Conservation (phyloP, 2,113 vertebrate genomes). For the Sceloporus tristichus region DNA sequence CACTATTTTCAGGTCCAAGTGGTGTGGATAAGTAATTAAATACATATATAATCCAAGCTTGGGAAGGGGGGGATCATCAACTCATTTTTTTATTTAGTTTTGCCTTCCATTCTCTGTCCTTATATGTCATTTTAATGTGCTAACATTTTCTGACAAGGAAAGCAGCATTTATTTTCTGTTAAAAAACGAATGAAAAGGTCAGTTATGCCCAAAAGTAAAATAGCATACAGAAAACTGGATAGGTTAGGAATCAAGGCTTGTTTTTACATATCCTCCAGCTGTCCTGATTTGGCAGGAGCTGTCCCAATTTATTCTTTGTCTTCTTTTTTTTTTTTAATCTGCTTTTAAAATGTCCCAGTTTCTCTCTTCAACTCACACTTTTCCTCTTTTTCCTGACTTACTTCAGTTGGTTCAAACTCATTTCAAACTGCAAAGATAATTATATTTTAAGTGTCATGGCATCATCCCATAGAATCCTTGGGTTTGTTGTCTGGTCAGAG, state of each 20-base stretch:
- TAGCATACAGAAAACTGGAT: not conserved
- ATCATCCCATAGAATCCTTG: too few species aligned
- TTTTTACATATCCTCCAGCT: too few species aligned
- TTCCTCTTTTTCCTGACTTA: too few species aligned
- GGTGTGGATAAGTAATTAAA: not conserved
- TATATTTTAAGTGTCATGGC: too few species aligned
- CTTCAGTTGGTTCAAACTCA: too few species aligned
- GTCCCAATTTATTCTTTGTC: too few species aligned
- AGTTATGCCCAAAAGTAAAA: slow-evolving; percentile 11
- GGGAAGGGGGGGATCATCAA: not conserved
- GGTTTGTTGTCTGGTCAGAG: too few species aligned
- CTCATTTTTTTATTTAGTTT: slow-evolving; percentile 28
- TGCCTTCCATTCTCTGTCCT: slow-evolving; percentile 3
- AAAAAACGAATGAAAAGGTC: slow-evolving; percentile 33
- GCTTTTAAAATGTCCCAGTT: too few species aligned
- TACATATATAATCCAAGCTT: not conserved
- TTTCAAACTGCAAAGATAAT: too few species aligned
- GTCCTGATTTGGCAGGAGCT: not conserved
- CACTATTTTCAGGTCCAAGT: not conserved
- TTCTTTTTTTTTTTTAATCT: too few species aligned
- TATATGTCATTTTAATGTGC: not conserved
- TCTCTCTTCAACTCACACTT: too few species aligned
- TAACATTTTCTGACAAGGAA: slow-evolving; percentile 32
- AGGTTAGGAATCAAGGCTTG: not conserved
- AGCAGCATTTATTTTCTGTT: slow-evolving; percentile 23